Evolutionary conservation across 2,888 invertebrate species (phyloP), one percentile per base, ranked within the genome.

Genomic region (Esperia sulphurella): DNA sequence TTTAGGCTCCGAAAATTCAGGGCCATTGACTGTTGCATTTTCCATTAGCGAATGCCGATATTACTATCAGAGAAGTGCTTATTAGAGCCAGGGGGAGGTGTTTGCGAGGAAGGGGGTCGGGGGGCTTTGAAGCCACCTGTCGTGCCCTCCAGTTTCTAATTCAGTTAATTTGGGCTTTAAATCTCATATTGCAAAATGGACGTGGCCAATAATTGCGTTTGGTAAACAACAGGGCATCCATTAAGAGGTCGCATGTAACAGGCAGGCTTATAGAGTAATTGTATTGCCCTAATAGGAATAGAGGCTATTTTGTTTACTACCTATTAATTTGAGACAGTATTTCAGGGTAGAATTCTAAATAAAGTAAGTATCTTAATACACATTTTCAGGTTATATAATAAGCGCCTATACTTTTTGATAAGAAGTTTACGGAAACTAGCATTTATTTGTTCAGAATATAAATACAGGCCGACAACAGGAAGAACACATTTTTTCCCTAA

Each of bases 131-230:
- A 14, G 66, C 69, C 66, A 70, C 63, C 62, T 65, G 64, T 55
- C 50, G 53, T 55, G 58, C 59, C 65, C 72, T 73, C 43, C 50
- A 63, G 66, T 74, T 79, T 75, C 79, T 85, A 87, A 87, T 87
- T 89, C 82, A 87, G 74, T 88, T 84, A 89, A 89, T 86, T 87
- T 77, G 75, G 75, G 75, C 78, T 71, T 79, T 79, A 86, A 87
- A 88, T 87, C 88, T 87, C 84, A 86, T 88, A 86, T 84, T 83
- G 79, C 80, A 71, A 75, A 83, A 84, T 85, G 85, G 83, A 80
- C 80, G 79, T 62, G 63, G 71, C 65, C 72, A 83, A 81, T 88
- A 88, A 88, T 88, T 87, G 73, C 73, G 81, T 89, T 89, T 85
- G 61, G 75, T 68, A 83, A 83, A 87, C 79, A 85, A 63, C 57